Evolutionary conservation across 2,113 vertebrate species (phyloP).

Genomic region (Melozone crissalis): DNA sequence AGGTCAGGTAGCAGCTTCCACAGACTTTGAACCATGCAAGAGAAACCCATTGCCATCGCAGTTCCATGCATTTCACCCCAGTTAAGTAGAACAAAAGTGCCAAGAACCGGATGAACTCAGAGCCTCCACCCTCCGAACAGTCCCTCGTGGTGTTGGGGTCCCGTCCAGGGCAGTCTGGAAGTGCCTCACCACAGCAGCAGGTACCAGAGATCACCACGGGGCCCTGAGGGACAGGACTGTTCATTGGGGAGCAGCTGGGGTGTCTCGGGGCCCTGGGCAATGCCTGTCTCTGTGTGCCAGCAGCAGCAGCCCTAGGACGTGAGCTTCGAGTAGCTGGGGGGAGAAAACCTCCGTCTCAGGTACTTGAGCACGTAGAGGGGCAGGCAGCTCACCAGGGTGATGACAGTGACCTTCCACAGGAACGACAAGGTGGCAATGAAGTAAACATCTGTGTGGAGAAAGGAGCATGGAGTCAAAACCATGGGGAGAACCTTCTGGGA

Average conservation of each 20-base stretch:
- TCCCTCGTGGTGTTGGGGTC: not conserved
- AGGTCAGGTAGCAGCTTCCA: conserved; percentile 62
- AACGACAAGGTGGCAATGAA: conserved; percentile 94
- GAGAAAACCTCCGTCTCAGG: conserved; percentile 93
- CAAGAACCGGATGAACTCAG: not conserved
- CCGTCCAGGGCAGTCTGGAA: not conserved
- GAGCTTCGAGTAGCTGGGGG: conserved; percentile 96
- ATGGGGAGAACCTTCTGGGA: rapidly evolving
- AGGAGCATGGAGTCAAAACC: not conserved
- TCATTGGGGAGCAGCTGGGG: not conserved
- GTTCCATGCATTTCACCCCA: not conserved
- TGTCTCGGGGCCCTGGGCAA: conserved; percentile 23
- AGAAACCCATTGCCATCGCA: not conserved
- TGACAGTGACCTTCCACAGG: conserved; percentile 96
- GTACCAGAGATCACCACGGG: conserved; percentile 4
- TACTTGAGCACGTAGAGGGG: conserved; percentile 98
- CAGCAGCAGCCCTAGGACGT: conserved; percentile 79
- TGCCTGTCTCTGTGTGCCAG: not conserved
- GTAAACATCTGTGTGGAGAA: conserved; percentile 84
- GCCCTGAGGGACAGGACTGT: not conserved
- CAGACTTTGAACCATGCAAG: not conserved
- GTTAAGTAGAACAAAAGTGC: not conserved
- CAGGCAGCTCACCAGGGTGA: conserved; percentile 96
- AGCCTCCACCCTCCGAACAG: not conserved
- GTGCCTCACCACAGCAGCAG: conserved; percentile 23